Conservation (phyloP, 1,140 invertebrate genomes). For the Diuraphis noxia region DNA sequence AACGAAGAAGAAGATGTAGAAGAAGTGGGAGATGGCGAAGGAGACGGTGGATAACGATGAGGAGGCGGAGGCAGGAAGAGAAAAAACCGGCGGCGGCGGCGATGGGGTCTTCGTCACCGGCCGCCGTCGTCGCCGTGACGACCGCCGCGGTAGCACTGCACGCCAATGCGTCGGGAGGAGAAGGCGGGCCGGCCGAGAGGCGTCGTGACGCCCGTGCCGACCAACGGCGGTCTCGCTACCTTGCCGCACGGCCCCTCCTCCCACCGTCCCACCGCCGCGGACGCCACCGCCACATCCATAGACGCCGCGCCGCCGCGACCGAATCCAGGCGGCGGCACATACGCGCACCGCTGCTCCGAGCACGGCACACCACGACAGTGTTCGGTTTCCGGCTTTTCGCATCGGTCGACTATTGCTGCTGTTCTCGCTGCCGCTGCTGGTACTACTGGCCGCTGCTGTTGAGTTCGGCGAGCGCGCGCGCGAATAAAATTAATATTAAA, state of each 20-base stretch:
- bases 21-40: background rate
- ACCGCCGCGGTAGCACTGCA: slow-evolving; percentile 4
- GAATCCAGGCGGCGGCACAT: background rate
- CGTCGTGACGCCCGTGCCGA: background rate
- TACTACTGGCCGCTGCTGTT: background rate
- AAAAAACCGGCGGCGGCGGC: background rate
- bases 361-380: slow-evolving; percentile 43
- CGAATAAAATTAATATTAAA: background rate
- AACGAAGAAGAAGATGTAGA: background rate
- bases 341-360: background rate
- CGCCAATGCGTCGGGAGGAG: background rate
- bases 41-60: background rate
- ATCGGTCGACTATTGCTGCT: slow-evolving; percentile 20
- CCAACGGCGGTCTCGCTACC: slow-evolving; percentile 16
- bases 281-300: background rate
- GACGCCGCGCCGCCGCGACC: background rate
- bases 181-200: background rate
- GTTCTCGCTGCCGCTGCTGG: background rate
- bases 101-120: slow-evolving; percentile 20
- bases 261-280: background rate
- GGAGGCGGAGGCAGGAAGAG: background rate
- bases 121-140: slow-evolving; percentile 45
- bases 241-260: slow-evolving; percentile 10
- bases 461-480: background rate
- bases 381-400: slow-evolving; percentile 49